Evolutionary conservation across 2,888 invertebrate genomes (phyloP), one percentile per base, ranked within the genome.

Genomic region (Stenurella melanura): DNA sequence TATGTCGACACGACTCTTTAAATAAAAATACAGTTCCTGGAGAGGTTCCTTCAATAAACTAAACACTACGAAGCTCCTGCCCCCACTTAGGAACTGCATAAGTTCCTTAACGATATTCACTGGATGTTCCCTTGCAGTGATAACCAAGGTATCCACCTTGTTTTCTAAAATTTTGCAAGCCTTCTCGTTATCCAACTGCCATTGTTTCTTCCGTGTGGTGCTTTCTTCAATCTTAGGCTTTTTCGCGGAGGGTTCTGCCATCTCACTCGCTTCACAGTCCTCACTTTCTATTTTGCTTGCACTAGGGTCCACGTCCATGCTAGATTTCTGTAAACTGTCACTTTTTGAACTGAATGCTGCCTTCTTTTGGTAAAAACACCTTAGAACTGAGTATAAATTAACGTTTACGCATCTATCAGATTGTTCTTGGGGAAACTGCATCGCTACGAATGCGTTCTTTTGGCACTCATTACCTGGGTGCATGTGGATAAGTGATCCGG

Each of bases 61-160:
- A 88, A 95, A 98, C 38, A 98, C 93, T 0, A 96, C 96, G 87
- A 98, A 93, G 15, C 96, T 96, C 82, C 97, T 91, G 0, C 97
- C 96, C 2, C 94, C 93, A 81, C 94, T 94, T 0, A 98, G 89
- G 90, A 95, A 96, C n/a, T 92, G 91, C 34, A 96, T 85, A 21
- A 98, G 90, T 67, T 93, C 93, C 83, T 93, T 92, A 26, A 96
- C 92, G 80, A 98, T 93, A 83, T 93, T 95, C 10, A 93, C 90
- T 0, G 98, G 98, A 90, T 98, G 96, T 88, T 97, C 97, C 88
- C 95, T 96, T 74, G 95, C 93, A 1, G 94, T 93, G 79, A 98
- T 93, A 1, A 95, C 91, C 71, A 97, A 90, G 7, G 95, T 94
- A 89, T 96, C 95, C 79, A 95, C 93, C 90, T 94, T 93, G 0